Evolutionary conservation across 2,888 invertebrate genomes (phyloP), one percentile per base, ranked within the genome.

Genomic region (Orchesella flavescens): DNA sequence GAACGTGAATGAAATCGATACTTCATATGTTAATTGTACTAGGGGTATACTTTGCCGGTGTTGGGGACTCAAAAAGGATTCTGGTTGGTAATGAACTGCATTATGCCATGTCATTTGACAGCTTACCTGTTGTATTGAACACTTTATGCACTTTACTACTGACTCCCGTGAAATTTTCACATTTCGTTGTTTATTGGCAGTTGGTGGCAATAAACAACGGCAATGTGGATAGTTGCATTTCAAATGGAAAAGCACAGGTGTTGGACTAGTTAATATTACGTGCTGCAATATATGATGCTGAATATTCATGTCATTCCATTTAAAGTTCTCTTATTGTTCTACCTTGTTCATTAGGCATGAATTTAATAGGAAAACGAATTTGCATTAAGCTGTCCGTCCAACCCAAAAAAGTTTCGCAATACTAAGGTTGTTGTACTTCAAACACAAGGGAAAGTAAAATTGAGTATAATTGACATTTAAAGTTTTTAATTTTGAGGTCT

Each of bases 51-150:
- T 5, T n/a, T 44, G 65, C 43, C 24, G 61, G 61, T 24, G 13
- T 1, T 23, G 61, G 44, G 43, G 65, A 43, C 17, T n/a, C 44
- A 44, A 65, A 65, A 34, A 24, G 34, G 19, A 23, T 13, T 61
- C 19, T 19, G 7, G 44, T 65, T 65, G 65, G 34, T 46, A 69
- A 69, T 69, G 69, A 53, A 46, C 49, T 49, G 69, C 13, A 69
- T 69, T 69, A 65, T 44, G 44, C 43, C 65, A 65, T 44, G 65
- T 65, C n/a, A 17, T 65, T 65, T 65, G 65, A 65, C 65, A 65
- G 65, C 15, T 65, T 43, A 65, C 13, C 19, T 23, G 65, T n/a
- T 63, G 63, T 19, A 17, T 57, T 13, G 19, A 9, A 61, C 24
- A 21, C 19, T 3, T 19, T 7, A 44, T 44, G 7, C 44, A 12